Percentiles rank a stretch among this genome's conserved stretches.
Evolutionary conservation across 1,140 invertebrate species (phyloP).

Genomic region (roundworm (Caenorhabditis elegans)): WBcel235 BX284603.4:7163001-7163500

Average conservation of each 20-base stretch:
- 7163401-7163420: conserved; percentile 37
- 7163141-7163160: not conserved
- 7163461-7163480: not conserved
- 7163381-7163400: conserved; percentile 36
- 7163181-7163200: conserved; percentile 40
- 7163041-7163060: conserved; percentile 16
- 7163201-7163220: conserved; percentile 38
- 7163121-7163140: conserved; percentile 26
- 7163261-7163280: not conserved
- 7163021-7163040: not conserved
- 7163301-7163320: conserved; percentile 35
- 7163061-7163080: conserved; percentile 40
- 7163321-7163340: conserved; percentile 40
- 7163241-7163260: conserved; percentile 17
- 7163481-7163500: conserved; percentile 11
- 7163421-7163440: conserved; percentile 32
- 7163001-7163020: not conserved
- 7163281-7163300: conserved; percentile 37
- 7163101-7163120: conserved; percentile 35
- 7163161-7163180: conserved; percentile 41
- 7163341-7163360: conserved; percentile 27
- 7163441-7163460: not conserved
- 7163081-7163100: conserved; percentile 30
- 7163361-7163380: conserved; percentile 36
- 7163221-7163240: conserved; percentile 39